These are phyloP conservation scores for Rhinophrynus dorsalis DNA, from an alignment of 2,797 vertebrate genomes.

Conservation along the genomic window DNA sequence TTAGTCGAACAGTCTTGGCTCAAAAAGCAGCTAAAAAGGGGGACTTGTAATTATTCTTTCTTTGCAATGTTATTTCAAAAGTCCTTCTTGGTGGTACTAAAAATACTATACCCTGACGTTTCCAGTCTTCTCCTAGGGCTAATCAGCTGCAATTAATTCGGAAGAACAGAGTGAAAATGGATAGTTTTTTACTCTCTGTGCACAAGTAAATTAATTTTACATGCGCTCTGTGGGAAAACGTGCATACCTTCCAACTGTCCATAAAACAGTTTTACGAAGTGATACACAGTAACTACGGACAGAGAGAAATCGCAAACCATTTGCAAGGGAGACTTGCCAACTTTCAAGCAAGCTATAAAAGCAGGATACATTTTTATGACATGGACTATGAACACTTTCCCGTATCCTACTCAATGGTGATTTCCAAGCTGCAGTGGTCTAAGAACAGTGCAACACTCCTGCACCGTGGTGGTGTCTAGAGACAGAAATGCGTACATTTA, in stretches of 20 bases:
- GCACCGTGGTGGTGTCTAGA: too few species aligned
- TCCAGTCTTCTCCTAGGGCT: neutral
- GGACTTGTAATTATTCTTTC: neutral
- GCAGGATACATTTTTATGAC: neutral
- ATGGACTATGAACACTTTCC: too few species aligned
- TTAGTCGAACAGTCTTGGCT: neutral
- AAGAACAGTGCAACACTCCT: too few species aligned
- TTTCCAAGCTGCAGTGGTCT: too few species aligned
- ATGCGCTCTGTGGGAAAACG: neutral
- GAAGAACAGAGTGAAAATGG: neutral
- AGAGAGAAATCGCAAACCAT: neutral
- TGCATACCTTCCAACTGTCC: neutral
- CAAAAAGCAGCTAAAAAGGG: neutral
- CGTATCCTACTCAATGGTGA: too few species aligned
- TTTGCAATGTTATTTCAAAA: neutral
- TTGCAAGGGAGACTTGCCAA: too few species aligned
- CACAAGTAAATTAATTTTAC: neutral
- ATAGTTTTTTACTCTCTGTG: too few species aligned
- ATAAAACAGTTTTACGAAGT: slow-evolving; percentile 4
- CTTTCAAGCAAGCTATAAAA: neutral
- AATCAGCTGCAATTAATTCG: neutral
- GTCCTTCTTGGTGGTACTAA: neutral
- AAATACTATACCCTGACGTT: neutral
- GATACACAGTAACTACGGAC: neutral
- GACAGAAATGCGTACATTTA: too few species aligned